Percentiles rank a stretch among this genome's conserved stretches.
These are phyloP conservation scores for Dicyrtoma fusca DNA, from an alignment of 2,888 invertebrate genomes.

Conservation along the genomic window DNA sequence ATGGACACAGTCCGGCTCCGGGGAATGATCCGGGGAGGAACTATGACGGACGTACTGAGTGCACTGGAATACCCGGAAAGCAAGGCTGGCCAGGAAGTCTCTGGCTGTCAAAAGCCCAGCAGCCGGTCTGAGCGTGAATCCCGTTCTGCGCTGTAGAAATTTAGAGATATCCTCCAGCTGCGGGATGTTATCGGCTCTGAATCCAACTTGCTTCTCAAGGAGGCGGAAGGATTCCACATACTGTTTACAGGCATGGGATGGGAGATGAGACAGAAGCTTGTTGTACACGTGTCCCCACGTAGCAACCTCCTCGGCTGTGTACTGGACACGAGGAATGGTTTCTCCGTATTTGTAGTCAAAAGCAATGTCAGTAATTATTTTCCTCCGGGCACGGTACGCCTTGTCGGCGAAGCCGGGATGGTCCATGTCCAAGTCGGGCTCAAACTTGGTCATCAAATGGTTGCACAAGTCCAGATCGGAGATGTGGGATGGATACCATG, in stretches of 20 bases:
- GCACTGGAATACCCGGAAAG: conserved; percentile 99
- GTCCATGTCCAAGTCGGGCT: conserved; percentile 96
- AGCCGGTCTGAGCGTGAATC: conserved; percentile 94
- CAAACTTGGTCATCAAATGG: conserved; percentile 97
- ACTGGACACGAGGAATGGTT: conserved; percentile 82
- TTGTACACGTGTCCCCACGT: conserved; percentile 95
- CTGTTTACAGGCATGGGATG: conserved; percentile 90
- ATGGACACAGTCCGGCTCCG: conserved; percentile 99
- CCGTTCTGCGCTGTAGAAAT: conserved; percentile 85
- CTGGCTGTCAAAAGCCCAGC: conserved; percentile 95
- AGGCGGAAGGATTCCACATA: conserved; percentile 82
- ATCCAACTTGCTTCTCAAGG: conserved; percentile 87
- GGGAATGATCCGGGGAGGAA: conserved; percentile 97
- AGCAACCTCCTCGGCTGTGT: conserved; percentile 84
- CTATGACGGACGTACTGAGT: conserved; percentile 98
- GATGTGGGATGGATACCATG: conserved; percentile 97
- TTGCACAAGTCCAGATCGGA: conserved; percentile 96
- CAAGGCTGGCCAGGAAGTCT: conserved; percentile 96
- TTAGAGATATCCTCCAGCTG: conserved; percentile 94
- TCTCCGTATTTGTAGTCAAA: conserved; percentile 94
- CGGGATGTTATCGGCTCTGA: conserved; percentile 84
- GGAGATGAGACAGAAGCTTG: conserved; percentile 83
- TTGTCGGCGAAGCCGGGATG: conserved; percentile 98
- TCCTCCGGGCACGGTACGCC: conserved; percentile 87
- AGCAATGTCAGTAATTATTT: conserved; percentile 95